These are phyloP conservation scores for Drosophila pruinosa DNA, from an alignment of 1,140 invertebrate genomes.

Conservation along the genomic window DNA sequence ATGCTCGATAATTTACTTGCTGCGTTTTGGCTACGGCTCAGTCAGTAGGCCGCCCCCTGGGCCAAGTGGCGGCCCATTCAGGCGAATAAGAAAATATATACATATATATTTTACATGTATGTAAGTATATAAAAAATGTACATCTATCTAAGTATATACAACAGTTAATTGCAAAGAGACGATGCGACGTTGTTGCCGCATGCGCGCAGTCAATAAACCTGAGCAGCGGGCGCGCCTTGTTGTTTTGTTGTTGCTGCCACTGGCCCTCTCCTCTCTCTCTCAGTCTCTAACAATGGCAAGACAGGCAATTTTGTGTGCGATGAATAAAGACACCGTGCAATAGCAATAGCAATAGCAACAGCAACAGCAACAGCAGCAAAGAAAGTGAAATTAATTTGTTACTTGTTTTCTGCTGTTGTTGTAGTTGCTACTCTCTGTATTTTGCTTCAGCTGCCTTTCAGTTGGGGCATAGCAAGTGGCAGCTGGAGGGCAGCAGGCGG, in stretches of 20 bases:
- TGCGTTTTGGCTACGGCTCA: conserved; percentile 18
- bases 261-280: background rate
- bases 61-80: conserved; percentile 1
- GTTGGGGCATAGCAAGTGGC: background rate
- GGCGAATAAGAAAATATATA: conserved; percentile 1
- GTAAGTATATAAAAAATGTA: background rate
- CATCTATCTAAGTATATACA: no score
- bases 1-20: conserved; percentile 1
- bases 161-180: conserved; percentile 56
- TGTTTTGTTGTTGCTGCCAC: background rate
- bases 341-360: no score
- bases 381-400: conserved; percentile 76
- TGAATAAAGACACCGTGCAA: conserved; percentile 33
- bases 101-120: background rate
- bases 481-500: background rate
- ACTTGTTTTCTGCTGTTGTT: conserved; percentile 29
- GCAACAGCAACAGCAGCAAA: conserved; percentile 46
- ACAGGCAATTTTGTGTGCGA: conserved; percentile 35
- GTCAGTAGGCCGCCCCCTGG: background rate
- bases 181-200: conserved; percentile 20
- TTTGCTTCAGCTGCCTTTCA: conserved; percentile 5
- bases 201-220: conserved; percentile 71
- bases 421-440: conserved; percentile 15
- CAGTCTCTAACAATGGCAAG: conserved; percentile 51
- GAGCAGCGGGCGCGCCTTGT: conserved; percentile 20